Evolutionary conservation across 2,113 vertebrate species (phyloP).

Genomic region (Shinisaurus crocodilurus): DNA sequence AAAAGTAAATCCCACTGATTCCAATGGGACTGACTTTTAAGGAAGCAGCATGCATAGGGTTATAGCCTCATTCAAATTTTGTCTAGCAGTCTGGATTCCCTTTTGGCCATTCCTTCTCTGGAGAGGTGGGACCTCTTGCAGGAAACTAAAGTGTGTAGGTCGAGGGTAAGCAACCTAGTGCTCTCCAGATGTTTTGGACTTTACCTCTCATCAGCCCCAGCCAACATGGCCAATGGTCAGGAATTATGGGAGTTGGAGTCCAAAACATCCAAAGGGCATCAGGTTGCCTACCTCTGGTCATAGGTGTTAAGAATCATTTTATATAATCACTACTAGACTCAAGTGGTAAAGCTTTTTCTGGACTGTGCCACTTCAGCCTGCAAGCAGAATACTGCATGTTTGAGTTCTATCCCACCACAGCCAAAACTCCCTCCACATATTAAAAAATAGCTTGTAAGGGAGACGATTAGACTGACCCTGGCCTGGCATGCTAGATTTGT

Average conservation of each 20-base stretch:
- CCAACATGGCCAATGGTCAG: too few relatives aligned
- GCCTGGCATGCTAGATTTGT: background rate
- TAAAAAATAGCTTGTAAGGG: background rate
- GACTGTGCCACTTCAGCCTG: background rate
- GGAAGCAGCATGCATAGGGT: background rate
- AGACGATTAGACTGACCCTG: too few relatives aligned
- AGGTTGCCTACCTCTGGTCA: too few relatives aligned
- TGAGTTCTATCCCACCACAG: background rate
- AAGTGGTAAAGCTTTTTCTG: background rate
- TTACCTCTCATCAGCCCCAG: too few relatives aligned
- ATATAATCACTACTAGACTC: background rate
- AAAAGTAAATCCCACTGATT: background rate
- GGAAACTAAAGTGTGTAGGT: background rate
- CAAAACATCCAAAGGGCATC: too few relatives aligned
- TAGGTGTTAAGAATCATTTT: background rate
- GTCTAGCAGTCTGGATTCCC: background rate
- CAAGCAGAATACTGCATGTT: background rate
- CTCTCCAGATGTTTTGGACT: too few relatives aligned
- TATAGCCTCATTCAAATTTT: background rate
- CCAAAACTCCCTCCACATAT: background rate
- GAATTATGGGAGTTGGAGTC: too few relatives aligned
- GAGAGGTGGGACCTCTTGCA: background rate
- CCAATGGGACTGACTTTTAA: background rate
- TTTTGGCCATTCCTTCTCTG: too few relatives aligned
- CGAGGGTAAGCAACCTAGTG: too few relatives aligned